Percentiles rank a stretch among this genome's conserved stretches.
These are phyloP conservation scores for Perognathus longimembris DNA, from an alignment of 2,113 vertebrate genomes.

Conservation along the genomic window DNA sequence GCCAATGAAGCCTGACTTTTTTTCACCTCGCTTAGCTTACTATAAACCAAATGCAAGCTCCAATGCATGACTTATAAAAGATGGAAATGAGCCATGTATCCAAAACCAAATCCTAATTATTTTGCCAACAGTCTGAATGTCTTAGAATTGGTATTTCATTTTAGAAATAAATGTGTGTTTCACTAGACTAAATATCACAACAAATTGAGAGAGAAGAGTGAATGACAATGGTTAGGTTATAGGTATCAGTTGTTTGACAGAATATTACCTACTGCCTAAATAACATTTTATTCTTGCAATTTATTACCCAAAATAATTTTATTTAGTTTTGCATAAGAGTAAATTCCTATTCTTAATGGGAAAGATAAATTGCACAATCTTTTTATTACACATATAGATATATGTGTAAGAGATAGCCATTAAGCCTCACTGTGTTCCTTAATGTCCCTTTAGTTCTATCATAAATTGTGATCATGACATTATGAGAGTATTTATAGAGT, in stretches of 20 bases:
- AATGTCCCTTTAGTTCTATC: constrained; percentile 57
- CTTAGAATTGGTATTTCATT: background rate
- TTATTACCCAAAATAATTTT: background rate
- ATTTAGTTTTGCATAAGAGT: constrained; percentile 11
- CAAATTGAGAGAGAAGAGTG: background rate
- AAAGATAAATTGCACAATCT: constrained; percentile 18
- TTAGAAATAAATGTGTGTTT: background rate
- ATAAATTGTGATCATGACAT: constrained; percentile 72
- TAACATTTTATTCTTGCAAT: background rate
- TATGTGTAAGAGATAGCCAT: constrained; percentile 59
- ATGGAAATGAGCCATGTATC: background rate
- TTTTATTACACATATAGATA: constrained; percentile 51
- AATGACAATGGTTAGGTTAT: background rate
- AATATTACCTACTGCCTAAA: background rate
- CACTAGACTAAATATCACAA: background rate
- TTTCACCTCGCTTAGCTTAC: background rate
- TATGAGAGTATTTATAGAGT: constrained; percentile 72
- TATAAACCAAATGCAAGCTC: background rate
- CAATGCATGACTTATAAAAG: background rate
- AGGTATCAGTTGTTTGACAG: background rate
- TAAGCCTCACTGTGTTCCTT: constrained; percentile 65
- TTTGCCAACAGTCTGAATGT: background rate
- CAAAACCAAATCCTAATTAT: background rate
- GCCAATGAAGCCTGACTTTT: background rate
- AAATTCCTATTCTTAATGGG: constrained; percentile 26